Evolutionary conservation across 2,888 invertebrate species (phyloP).

Genomic region (Malthinus seriepunctatus): DNA sequence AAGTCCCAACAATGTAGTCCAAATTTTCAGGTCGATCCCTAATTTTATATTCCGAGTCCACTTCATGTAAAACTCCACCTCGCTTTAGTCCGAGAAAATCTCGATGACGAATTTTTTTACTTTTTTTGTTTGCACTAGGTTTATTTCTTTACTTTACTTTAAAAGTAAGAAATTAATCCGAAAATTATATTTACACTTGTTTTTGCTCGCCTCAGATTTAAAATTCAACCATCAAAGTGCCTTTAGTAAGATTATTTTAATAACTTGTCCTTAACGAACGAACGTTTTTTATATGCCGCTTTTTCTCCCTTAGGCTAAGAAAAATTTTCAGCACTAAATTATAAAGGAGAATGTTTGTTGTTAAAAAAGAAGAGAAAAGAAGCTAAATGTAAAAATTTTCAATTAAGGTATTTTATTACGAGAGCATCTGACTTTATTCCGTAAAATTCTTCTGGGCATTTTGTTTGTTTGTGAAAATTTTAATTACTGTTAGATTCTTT

Average conservation of each 20-base stretch:
- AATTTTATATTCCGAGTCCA: slow-evolving; percentile 17
- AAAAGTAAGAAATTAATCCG: slow-evolving; percentile 54
- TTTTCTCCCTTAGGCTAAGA: slow-evolving; percentile 10
- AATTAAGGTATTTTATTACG: slow-evolving; percentile 14
- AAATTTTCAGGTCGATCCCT: slow-evolving; percentile 15
- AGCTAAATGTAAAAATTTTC: slow-evolving; percentile 13
- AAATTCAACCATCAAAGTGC: slow-evolving; percentile 23
- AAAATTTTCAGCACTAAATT: slow-evolving; percentile 11
- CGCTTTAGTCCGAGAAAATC: slow-evolving; percentile 5
- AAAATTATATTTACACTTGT: slow-evolving; percentile 61
- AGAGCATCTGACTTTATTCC: slow-evolving; percentile 5
- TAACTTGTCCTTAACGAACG: slow-evolving; percentile 17
- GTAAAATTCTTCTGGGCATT: background rate
- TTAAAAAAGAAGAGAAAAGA: slow-evolving; percentile 7
- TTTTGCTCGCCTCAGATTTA: slow-evolving; percentile 59
- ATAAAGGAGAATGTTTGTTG: slow-evolving; percentile 6
- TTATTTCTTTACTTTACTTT: slow-evolving; percentile 19
- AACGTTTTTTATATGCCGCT: slow-evolving; percentile 8
- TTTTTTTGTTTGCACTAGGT: slow-evolving; percentile 6
- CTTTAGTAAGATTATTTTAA: slow-evolving; percentile 23
- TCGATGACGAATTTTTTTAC: slow-evolving; percentile 8
- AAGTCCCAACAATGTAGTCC: slow-evolving; percentile 22
- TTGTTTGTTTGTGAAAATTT: slow-evolving; percentile 4
- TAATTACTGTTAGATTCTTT: slow-evolving; percentile 4
- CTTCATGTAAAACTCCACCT: slow-evolving; percentile 29